Conservation (phyloP, 2,797 vertebrate genomes). For the Leucoraja ocellata region DNA sequence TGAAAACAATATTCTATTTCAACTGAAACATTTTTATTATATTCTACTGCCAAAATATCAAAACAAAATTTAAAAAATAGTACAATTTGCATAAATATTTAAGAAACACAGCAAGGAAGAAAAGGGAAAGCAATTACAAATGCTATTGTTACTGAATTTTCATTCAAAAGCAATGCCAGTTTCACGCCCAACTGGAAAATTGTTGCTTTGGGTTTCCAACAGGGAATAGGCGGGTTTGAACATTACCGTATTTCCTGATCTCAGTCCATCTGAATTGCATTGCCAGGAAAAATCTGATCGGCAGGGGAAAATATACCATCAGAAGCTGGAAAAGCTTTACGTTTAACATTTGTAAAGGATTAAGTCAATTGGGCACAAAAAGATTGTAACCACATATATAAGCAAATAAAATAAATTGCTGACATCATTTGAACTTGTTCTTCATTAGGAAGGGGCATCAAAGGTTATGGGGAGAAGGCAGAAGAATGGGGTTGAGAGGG, state of each 20-base stretch:
- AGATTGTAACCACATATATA: not conserved
- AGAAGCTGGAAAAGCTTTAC: not conserved
- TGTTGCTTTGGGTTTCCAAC: not conserved
- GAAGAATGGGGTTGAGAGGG: too few species aligned
- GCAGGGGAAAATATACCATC: not conserved
- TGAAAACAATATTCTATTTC: not conserved
- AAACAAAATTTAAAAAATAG: not conserved
- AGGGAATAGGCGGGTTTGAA: not conserved
- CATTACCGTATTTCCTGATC: not conserved
- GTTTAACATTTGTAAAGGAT: not conserved
- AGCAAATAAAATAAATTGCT: not conserved
- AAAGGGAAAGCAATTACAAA: not conserved
- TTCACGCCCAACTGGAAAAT: not conserved
- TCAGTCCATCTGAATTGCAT: not conserved
- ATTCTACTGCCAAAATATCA: not conserved
- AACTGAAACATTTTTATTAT: not conserved
- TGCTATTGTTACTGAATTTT: not conserved
- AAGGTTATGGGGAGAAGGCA: too few species aligned
- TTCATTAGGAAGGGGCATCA: too few species aligned
- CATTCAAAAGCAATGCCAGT: not conserved
- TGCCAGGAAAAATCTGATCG: not conserved
- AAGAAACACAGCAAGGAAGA: not conserved
- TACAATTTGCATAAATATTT: not conserved
- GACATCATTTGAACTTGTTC: not conserved
- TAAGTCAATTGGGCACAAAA: not conserved